Evolutionary conservation across 2,888 invertebrate genomes (phyloP), one percentile per base, ranked within the genome.

Genomic region (Druceiella hillmani): DNA sequence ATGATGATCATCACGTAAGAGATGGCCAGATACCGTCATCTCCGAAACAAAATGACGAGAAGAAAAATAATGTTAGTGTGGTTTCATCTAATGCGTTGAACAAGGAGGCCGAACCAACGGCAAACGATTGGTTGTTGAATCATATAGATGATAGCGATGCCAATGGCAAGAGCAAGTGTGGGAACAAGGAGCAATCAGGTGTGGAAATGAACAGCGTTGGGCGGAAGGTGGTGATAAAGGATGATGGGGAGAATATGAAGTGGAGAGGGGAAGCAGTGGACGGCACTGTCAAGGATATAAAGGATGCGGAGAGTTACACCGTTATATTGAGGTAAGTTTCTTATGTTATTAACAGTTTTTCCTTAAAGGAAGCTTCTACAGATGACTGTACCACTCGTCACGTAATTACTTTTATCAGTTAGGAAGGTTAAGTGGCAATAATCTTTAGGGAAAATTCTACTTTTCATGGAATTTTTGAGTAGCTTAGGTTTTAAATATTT

Each of bases 291-390:
- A 74, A 74, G 45, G 73, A 74, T 43, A 50, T 73, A 38, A 75
- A 75, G 40, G 78, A 78, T 46, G 75, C 76, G 0, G 83, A 83
- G 49, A 81, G 81, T 46, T 86, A 85, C 46, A 87, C 87, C 1
- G 85, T 88, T 30, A 87, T 87, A 49, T 72, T 88, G 43, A 75
- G 83, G 64, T 74, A 14, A 58, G 62, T 52, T 24, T 22, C 12
- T 38, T 31, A 10, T 27, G 11, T 37, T 31, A n/a, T 30, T 20
- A 13, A 12, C 30, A 3, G 24, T 29, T n/a, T n/a, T n/a, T n/a
- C n/a, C n/a, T n/a, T n/a, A n/a, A n/a, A n/a, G n/a, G n/a, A n/a
- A n/a, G n/a, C n/a, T n/a, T n/a, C n/a, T n/a, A n/a, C n/a, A n/a
- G n/a, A n/a, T n/a, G n/a, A n/a, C n/a, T n/a, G n/a, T n/a, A n/a